A percentile compares a stretch with the other conserved stretches of the same genome.
These are phyloP conservation scores for Pantherophis vulpinus DNA, from an alignment of 2,797 vertebrate genomes.

Conservation along the genomic window DNA sequence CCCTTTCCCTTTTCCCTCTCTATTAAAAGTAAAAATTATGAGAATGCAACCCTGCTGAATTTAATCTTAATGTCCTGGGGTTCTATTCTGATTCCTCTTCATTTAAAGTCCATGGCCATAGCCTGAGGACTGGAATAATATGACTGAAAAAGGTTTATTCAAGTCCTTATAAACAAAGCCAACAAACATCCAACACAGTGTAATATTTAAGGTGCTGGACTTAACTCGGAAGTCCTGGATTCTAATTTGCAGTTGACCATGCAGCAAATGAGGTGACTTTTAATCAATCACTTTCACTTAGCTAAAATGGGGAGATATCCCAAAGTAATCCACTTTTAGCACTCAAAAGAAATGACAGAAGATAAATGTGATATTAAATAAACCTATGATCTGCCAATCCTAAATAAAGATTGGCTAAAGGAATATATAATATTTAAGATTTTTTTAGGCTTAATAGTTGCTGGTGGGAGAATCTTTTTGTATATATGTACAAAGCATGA, in stretches of 20 bases:
- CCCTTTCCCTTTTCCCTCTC: conserved; percentile 31
- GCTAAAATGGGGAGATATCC: neutral
- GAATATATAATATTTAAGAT: neutral
- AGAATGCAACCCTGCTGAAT: conserved; percentile 51
- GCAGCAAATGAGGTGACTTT: neutral
- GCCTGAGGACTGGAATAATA: conserved; percentile 19
- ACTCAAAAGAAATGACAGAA: neutral
- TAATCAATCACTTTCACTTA: neutral
- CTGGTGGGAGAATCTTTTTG: neutral
- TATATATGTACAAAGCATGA: neutral
- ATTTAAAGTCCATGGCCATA: conserved; percentile 18
- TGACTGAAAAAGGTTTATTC: conserved; percentile 16
- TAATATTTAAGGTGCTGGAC: neutral
- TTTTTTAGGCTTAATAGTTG: neutral
- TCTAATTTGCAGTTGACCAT: neutral
- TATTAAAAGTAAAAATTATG: conserved; percentile 65
- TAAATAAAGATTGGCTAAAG: neutral
- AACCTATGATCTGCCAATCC: neutral
- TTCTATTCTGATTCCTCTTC: conserved; percentile 21
- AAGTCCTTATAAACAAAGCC: neutral
- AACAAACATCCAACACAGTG: neutral
- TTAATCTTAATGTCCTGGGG: conserved; percentile 28
- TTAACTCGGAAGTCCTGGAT: neutral
- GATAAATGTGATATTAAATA: neutral
- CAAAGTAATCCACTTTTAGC: neutral